Evolutionary conservation across 30 jellyfish, hydroid and myxozoan species (phyloP).

Genomic region (Nemopilema nomurai): DNA sequence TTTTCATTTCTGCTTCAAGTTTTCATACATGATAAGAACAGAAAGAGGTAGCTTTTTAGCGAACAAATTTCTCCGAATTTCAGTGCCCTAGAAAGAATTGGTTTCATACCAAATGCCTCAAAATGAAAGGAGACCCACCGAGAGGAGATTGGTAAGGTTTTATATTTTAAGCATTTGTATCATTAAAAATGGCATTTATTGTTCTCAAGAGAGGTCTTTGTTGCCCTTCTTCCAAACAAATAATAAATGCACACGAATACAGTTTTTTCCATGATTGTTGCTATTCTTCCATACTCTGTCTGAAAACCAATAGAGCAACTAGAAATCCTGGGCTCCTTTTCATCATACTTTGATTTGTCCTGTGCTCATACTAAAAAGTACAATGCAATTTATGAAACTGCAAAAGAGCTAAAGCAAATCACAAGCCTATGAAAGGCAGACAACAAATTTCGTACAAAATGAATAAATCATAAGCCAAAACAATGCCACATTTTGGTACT

Average conservation of each 20-base stretch:
- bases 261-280: not conserved
- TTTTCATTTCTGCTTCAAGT: not conserved
- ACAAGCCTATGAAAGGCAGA: not conserved
- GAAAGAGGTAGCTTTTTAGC: not conserved
- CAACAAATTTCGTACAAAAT: not conserved
- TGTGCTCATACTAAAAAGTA: not conserved
- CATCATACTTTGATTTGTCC: not conserved
- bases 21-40: not conserved
- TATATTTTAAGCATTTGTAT: not conserved
- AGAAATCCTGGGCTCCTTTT: not conserved
- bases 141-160: not conserved
- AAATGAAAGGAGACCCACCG: not conserved
- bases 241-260: not conserved
- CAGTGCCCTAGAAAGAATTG: conserved; percentile 1
- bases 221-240: not conserved
- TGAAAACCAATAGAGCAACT: not conserved
- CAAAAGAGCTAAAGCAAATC: not conserved
- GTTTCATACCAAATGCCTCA: not conserved
- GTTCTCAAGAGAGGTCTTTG: not conserved
- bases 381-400: not conserved
- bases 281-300: not conserved
- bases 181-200: not conserved
- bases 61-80: not conserved
- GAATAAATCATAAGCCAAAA: not conserved
- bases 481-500: not conserved